phyloP scores from a whole-genome alignment of 1,140 invertebrate genomes.

The Meloidogyne chitwoodi region DNA sequence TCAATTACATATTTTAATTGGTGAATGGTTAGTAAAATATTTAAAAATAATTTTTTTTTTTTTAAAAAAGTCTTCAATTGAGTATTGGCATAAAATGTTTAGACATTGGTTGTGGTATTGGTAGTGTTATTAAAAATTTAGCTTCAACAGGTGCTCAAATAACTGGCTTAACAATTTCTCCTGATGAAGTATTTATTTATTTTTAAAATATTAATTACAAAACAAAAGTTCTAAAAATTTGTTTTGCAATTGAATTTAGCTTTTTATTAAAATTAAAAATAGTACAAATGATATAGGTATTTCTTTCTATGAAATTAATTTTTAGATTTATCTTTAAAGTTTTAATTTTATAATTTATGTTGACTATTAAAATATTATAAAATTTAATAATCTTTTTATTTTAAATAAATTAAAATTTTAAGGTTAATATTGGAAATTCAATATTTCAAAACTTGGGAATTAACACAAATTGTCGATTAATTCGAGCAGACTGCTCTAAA shows the following conservation, averaged over 20 bases:
- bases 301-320: no score
- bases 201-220: no score
- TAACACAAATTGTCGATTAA: conserved; percentile 35
- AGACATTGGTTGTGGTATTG: conserved; percentile 59
- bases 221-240: no score
- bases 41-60: neutral
- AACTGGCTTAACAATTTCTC: conserved; percentile 56
- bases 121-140: conserved; percentile 51
- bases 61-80: conserved; percentile 37
- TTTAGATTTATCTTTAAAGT: no score
- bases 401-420: no score
- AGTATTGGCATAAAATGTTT: conserved; percentile 37
- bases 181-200: conserved; percentile 53
- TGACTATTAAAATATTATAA: no score
- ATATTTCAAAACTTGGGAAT: conserved; percentile 41
- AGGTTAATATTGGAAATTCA: conserved; percentile 51
- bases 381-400: no score
- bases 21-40: conserved; percentile 21
- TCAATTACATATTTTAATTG: conserved; percentile 43
- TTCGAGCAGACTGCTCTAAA: conserved; percentile 66
- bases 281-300: no score
- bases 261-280: no score
- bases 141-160: conserved; percentile 45
- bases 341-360: no score
- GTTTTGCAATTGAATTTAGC: no score